These are phyloP conservation scores for Carcinoscorpius rotundicauda DNA, from an alignment of 1,140 invertebrate genomes.

Conservation along the genomic window DNA sequence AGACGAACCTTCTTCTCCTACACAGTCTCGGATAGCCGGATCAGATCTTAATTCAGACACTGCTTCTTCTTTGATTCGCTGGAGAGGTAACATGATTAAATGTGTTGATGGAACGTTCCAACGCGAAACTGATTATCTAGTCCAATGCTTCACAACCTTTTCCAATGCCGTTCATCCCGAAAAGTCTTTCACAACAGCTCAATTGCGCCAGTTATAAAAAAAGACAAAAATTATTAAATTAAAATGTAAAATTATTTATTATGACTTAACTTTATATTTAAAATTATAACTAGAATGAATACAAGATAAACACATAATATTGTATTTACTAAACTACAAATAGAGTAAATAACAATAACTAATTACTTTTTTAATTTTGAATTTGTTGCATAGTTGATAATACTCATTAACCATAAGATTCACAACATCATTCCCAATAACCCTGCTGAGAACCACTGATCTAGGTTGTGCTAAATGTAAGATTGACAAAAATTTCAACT, in stretches of 20 bases:
- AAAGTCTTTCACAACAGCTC: neutral
- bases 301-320: too few species aligned
- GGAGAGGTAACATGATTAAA: slow-evolving; percentile 26
- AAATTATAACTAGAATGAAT: too few species aligned
- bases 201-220: neutral
- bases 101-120: neutral
- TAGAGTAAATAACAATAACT: too few species aligned
- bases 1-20: slow-evolving; percentile 40
- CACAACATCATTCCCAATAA: too few species aligned
- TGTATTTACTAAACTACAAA: too few species aligned
- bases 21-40: slow-evolving; percentile 32
- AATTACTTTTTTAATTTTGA: too few species aligned
- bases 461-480: too few species aligned
- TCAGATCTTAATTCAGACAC: slow-evolving; percentile 26
- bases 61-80: slow-evolving; percentile 14
- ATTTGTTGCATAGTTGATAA: too few species aligned
- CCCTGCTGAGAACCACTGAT: too few species aligned
- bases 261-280: too few species aligned
- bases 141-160: neutral
- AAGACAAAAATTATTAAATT: neutral
- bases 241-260: neutral
- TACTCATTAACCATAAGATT: too few species aligned
- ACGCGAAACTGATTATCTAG: slow-evolving; percentile 5
- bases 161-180: neutral
- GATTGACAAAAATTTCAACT: too few species aligned